These are phyloP conservation scores for Mustela lutreola DNA, from an alignment of 2,113 vertebrate genomes.

Conservation along the genomic window DNA sequence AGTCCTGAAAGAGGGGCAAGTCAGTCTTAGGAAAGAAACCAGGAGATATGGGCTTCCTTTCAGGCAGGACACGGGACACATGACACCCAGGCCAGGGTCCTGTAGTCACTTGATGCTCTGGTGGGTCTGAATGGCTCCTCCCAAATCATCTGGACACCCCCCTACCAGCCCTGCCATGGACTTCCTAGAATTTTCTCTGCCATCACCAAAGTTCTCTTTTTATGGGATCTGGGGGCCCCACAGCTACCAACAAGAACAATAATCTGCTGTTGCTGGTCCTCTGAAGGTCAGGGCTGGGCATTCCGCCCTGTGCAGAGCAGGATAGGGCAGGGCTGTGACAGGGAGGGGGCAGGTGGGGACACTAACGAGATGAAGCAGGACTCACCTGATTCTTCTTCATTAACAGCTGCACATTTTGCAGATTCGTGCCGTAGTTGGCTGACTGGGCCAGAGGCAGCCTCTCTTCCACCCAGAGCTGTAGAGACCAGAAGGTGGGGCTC, in stretches of 20 bases:
- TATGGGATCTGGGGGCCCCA: neutral
- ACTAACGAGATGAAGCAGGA: accelerated
- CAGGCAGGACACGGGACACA: neutral
- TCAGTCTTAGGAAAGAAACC: neutral
- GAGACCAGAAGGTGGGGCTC: neutral
- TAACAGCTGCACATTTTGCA: conserved; percentile 94
- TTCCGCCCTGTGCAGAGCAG: neutral
- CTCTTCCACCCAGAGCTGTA: conserved; percentile 96
- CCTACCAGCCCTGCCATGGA: neutral
- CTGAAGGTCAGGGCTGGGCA: neutral
- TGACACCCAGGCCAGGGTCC: neutral
- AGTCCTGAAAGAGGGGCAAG: neutral
- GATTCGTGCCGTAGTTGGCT: conserved; percentile 92
- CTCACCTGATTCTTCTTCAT: conserved; percentile 96
- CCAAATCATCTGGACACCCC: neutral
- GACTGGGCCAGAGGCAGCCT: conserved; percentile 93
- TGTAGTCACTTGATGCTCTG: neutral
- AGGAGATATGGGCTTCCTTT: neutral
- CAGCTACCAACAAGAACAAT: neutral
- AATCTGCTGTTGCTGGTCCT: neutral
- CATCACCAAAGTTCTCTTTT: neutral
- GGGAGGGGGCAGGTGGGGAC: accelerated
- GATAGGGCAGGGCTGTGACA: neutral
- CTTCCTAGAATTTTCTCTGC: conserved; percentile 1
- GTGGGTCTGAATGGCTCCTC: neutral